phyloP scores from a whole-genome alignment of 2,888 invertebrate species.

The Agriotes lineatus region DNA sequence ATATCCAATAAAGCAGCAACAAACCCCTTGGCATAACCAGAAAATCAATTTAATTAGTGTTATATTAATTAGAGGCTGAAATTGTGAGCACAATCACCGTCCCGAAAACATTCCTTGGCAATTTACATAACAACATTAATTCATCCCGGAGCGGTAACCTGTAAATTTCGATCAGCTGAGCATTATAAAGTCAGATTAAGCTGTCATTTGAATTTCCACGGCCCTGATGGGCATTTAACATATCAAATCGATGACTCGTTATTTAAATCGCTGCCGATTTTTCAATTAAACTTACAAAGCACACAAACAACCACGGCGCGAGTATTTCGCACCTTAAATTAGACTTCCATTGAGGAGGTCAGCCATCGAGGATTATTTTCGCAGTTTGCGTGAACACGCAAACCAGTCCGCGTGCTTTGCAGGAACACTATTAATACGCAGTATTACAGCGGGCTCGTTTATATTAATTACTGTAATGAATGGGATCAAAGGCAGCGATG shows the following conservation, averaged over 20 bases:
- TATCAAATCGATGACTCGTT: background rate
- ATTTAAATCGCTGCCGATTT: too few species aligned
- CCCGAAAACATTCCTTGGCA: background rate
- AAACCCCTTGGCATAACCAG: background rate
- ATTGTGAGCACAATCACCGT: background rate
- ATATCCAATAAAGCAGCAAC: background rate
- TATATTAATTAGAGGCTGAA: constrained; percentile 5
- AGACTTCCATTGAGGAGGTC: background rate
- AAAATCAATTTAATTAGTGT: constrained; percentile 5
- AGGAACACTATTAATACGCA: constrained; percentile 12
- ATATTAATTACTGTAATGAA: constrained; percentile 21
- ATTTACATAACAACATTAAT: constrained; percentile 12
- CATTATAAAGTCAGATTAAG: background rate
- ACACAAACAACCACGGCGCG: too few species aligned
- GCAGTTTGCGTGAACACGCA: background rate
- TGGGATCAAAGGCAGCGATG: constrained; percentile 21
- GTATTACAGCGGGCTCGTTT: constrained; percentile 13
- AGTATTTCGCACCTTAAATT: background rate
- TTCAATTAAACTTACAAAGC: too few species aligned
- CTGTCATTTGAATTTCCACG: background rate
- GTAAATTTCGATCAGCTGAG: background rate
- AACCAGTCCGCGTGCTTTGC: background rate
- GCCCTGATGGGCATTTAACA: background rate
- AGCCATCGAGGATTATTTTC: background rate
- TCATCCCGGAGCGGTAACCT: background rate